Evolutionary conservation across 2,888 invertebrate genomes (phyloP).

Genomic region (Opisthograptis luteolata): DNA sequence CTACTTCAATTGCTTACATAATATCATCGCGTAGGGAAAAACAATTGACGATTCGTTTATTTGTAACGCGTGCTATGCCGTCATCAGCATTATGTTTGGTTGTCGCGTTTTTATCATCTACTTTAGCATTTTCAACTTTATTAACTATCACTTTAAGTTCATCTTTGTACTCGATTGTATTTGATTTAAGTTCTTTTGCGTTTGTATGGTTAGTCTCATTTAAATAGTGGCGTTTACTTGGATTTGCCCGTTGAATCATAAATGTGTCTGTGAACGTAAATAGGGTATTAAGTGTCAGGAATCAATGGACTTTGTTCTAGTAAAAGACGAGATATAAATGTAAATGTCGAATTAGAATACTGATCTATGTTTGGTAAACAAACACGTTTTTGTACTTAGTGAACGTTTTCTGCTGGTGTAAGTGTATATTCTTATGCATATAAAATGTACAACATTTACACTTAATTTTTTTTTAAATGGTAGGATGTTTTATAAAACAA

Average conservation of each 20-base stretch:
- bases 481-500: too few relatives aligned
- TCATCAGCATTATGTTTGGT: constrained; percentile 55
- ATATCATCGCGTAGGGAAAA: constrained; percentile 54
- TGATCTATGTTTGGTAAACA: constrained; percentile 7
- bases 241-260: constrained; percentile 58
- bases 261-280: constrained; percentile 46
- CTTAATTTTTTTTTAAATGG: too few relatives aligned
- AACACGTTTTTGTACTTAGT: not conserved
- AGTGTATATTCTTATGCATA: too few relatives aligned
- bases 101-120: constrained; percentile 37
- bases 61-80: constrained; percentile 56
- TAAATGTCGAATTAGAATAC: constrained; percentile 21
- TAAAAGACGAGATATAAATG: constrained; percentile 22
- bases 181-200: constrained; percentile 28
- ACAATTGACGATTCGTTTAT: constrained; percentile 55
- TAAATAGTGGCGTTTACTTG: constrained; percentile 58
- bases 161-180: constrained; percentile 15
- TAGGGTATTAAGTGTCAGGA: constrained; percentile 38
- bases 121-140: constrained; percentile 27
- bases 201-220: constrained; percentile 31
- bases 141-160: constrained; percentile 9
- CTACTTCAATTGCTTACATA: constrained; percentile 65
- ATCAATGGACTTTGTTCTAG: constrained; percentile 24
- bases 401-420: not conserved
- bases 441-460: too few relatives aligned